Evolutionary conservation across 2,888 invertebrate species (phyloP).

Genomic region (Acleris cristana): DNA sequence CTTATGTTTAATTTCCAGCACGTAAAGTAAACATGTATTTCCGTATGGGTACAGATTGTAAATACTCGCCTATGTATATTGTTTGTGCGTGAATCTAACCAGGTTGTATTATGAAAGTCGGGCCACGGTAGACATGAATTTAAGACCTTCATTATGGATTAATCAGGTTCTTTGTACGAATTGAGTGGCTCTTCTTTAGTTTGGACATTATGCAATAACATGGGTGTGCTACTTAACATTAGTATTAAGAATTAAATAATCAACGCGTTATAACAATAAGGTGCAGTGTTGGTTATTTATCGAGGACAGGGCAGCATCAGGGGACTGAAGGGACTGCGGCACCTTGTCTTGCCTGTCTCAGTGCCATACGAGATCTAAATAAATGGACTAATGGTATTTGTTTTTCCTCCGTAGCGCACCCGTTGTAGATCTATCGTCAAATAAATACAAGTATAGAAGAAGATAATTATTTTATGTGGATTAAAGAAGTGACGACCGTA

Average conservation of each 20-base stretch:
- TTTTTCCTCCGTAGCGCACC: slow-evolving; percentile 80
- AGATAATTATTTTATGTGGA: slow-evolving; percentile 54
- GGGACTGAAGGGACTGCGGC: background rate
- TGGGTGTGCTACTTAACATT: slow-evolving; percentile 64
- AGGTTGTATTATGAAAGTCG: slow-evolving; percentile 12
- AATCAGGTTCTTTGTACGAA: background rate
- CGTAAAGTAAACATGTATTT: slow-evolving; percentile 4
- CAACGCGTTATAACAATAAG: background rate
- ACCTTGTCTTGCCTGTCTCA: slow-evolving; percentile 4
- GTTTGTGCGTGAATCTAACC: slow-evolving; percentile 50
- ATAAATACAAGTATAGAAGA: slow-evolving; percentile 79
- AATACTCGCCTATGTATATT: slow-evolving; percentile 30
- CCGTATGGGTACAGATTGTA: slow-evolving; percentile 30
- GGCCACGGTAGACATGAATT: slow-evolving; percentile 8
- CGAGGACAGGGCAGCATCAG: background rate
- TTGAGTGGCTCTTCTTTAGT: slow-evolving; percentile 11
- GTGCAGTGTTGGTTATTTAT: background rate
- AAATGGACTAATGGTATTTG: slow-evolving; percentile 45
- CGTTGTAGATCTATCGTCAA: slow-evolving; percentile 73
- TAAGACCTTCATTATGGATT: background rate
- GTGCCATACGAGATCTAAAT: slow-evolving; percentile 19
- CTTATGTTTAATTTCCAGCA: background rate
- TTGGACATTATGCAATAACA: slow-evolving; percentile 49
- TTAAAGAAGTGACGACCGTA: slow-evolving; percentile 52
- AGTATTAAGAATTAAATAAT: slow-evolving; percentile 11